Percentiles rank a stretch among this genome's conserved stretches.
phyloP scores from a whole-genome alignment of 2,797 vertebrate genomes.

The Brotogeris chrysoptera region DNA sequence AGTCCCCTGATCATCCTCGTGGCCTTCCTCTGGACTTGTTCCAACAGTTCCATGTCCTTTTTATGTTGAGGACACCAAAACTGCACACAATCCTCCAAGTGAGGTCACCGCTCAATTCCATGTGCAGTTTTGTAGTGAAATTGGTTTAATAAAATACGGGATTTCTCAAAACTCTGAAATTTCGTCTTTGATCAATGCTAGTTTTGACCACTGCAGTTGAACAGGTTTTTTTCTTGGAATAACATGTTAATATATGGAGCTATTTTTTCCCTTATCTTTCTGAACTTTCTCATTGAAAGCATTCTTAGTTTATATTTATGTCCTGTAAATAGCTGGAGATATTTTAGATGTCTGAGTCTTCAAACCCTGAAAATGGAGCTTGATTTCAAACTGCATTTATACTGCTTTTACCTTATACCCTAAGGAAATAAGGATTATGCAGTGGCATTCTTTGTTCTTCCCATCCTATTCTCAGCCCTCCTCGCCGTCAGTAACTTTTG shows the following conservation, averaged over 20 bases:
- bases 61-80: no score
- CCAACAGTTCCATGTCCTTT: no score
- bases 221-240: background rate
- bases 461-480: background rate
- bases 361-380: background rate
- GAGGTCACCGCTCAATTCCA: background rate
- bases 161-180: background rate
- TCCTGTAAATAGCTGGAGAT: background rate
- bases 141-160: background rate
- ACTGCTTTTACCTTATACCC: background rate
- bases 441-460: background rate
- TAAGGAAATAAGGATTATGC: background rate
- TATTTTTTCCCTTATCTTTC: background rate
- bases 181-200: background rate
- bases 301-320: background rate
- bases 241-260: background rate
- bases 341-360: background rate
- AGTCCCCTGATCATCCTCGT: no score
- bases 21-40: no score
- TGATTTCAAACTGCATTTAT: background rate
- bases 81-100: no score
- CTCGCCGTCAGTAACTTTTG: background rate
- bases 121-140: background rate
- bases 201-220: background rate
- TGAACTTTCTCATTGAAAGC: background rate